These are phyloP conservation scores for Pseudotriccus pelzelni DNA, from an alignment of 2,797 vertebrate species.

Conservation along the genomic window DNA sequence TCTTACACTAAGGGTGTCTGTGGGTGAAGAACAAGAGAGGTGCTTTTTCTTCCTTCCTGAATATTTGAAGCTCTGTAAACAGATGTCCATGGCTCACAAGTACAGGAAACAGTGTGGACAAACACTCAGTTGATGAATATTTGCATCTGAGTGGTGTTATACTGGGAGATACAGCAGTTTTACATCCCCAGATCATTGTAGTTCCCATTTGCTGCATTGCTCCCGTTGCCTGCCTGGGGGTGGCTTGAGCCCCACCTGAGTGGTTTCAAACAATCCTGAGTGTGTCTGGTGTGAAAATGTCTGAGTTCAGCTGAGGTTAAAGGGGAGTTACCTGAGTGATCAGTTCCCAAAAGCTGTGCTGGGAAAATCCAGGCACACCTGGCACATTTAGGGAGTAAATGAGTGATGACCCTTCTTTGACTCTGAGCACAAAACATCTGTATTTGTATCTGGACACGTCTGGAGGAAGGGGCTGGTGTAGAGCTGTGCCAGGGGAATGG, in stretches of 20 bases:
- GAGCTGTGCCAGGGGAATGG: neutral
- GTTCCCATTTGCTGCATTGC: neutral
- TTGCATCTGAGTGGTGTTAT: neutral
- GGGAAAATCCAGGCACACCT: neutral
- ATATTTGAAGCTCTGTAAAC: neutral
- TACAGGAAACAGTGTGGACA: neutral
- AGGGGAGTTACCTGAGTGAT: no score
- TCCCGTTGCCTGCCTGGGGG: neutral
- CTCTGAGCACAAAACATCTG: neutral
- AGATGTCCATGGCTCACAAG: neutral
- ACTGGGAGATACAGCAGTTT: neutral
- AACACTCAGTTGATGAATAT: neutral
- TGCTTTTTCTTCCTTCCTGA: neutral
- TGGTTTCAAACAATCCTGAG: neutral
- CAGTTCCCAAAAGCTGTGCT: no score
- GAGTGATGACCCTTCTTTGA: neutral
- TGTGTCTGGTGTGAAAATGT: neutral
- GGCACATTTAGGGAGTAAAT: accelerated
- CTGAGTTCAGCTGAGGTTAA: neutral
- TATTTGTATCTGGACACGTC: neutral
- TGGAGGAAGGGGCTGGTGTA: neutral
- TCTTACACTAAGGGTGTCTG: accelerated
- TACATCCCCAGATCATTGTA: accelerated
- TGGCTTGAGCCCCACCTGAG: neutral
- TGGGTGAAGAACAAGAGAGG: neutral